Conservation (phyloP, 1,140 invertebrate genomes). For the Tetranychus cinnabarinus region DNA sequence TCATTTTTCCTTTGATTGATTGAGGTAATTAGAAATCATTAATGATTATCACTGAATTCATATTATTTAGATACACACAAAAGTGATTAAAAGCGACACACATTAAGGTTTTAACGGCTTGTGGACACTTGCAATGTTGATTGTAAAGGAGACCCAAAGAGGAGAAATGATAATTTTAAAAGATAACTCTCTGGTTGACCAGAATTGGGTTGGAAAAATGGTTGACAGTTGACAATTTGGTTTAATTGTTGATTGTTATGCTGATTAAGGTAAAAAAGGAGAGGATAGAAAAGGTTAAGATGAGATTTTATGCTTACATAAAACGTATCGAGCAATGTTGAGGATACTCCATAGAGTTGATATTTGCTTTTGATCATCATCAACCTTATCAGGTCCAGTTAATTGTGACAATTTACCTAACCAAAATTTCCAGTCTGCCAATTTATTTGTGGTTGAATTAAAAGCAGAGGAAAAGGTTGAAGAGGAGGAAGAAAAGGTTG, state of each 20-base stretch:
- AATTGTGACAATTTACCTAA: not conserved
- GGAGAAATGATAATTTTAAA: too few relatives aligned
- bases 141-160: too few relatives aligned
- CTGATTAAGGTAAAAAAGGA: too few relatives aligned
- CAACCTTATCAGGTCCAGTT: not conserved
- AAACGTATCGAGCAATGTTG: slow-evolving; percentile 11
- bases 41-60: not conserved
- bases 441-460: not conserved
- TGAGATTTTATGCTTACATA: slow-evolving; percentile 9
- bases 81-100: too few relatives aligned
- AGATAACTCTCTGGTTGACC: not conserved
- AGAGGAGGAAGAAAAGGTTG: not conserved
- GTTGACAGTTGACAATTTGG: too few relatives aligned
- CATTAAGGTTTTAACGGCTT: too few relatives aligned
- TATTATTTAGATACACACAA: too few relatives aligned
- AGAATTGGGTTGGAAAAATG: not conserved
- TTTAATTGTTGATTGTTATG: too few relatives aligned
- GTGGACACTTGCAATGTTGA: too few relatives aligned
- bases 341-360: slow-evolving; percentile 11
- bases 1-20: too few relatives aligned
- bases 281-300: too few relatives aligned
- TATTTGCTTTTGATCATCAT: slow-evolving; percentile 5
- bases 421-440: not conserved
- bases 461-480: not conserved
- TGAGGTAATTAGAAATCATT: too few relatives aligned